Evolutionary conservation across 2,888 invertebrate species (phyloP).

Genomic region (Cerastis leucographa): DNA sequence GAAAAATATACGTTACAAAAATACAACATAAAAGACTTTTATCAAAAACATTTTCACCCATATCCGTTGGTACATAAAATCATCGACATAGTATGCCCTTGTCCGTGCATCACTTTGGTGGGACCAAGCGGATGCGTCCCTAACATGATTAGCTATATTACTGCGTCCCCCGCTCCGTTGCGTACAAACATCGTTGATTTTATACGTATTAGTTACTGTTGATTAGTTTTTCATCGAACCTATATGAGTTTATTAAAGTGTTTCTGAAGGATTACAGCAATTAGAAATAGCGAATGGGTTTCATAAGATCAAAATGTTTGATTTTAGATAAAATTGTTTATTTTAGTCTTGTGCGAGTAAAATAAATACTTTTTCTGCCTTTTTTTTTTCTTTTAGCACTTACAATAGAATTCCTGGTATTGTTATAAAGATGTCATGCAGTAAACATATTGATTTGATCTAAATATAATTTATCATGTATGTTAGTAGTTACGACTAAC

Average conservation of each 20-base stretch:
- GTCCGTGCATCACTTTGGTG: slow-evolving; percentile 56
- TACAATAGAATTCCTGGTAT: not conserved
- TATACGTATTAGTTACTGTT: slow-evolving; percentile 75
- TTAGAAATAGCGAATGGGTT: not conserved
- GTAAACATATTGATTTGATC: not conserved
- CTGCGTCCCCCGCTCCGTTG: slow-evolving; percentile 67
- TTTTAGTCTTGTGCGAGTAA: not conserved
- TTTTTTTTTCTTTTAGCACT: not conserved
- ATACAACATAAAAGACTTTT: slow-evolving; percentile 10
- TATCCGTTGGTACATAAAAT: slow-evolving; percentile 3
- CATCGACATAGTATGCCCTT: slow-evolving; percentile 45
- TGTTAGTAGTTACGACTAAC: not conserved
- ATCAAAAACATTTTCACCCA: not conserved
- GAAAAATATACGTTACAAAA: slow-evolving; percentile 40
- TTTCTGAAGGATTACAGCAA: not conserved
- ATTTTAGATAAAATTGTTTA: not conserved
- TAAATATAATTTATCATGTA: not conserved
- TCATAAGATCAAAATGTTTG: not conserved
- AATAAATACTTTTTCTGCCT: not conserved
- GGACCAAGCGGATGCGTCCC: slow-evolving; percentile 64
- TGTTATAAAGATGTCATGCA: not conserved
- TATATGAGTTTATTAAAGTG: slow-evolving; percentile 31
- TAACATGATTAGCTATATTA: slow-evolving; percentile 77
- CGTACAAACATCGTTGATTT: slow-evolving; percentile 71
- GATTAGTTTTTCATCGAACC: slow-evolving; percentile 64